Evolutionary conservation across 2,888 invertebrate species (phyloP), one percentile per base, ranked within the genome.

Genomic region (Stictocephala bisonia): DNA sequence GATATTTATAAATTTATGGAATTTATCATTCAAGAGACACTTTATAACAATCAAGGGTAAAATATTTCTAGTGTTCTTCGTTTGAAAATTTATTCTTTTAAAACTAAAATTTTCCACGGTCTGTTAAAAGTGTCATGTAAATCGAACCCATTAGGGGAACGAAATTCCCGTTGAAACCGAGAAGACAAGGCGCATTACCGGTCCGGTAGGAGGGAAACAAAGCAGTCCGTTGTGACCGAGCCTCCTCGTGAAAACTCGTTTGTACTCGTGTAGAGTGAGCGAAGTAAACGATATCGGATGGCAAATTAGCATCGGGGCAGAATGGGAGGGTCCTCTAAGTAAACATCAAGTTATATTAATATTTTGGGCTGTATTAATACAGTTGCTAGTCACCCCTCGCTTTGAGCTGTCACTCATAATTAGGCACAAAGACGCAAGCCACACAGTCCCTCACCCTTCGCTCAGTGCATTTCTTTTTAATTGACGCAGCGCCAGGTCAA

Each of bases 291-390:
- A 22, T 60, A 60, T 60, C 60, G 60, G 60, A 26, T 60, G 41
- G 60, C 60, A 60, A 60, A 60, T 60, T 60, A 60, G 60, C 60
- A 60, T 60, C 44, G 9, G 44, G 15, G 9, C 4, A 44, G 15
- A n/a, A 15, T 44, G 40, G 35, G 22, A 41, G 26, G 60, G 40
- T 22, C 24, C 70, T n/a, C 70, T 70, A 70, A 70, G 70, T 70
- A 70, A 70, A 70, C 70, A 70, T 70, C 70, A 70, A 40, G 70
- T 56, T 26, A 27, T 70, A 70, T 70, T 70, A 70, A 70, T 70
- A 70, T 56, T 56, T 70, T 41, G 56, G 40, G 56, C 56, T 41
- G 53, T 53, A 70, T 70, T 70, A 70, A 70, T 70, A 70, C 44
- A 56, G 70, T 40, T 22, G 24, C 69, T 70, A 15, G 22, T 70